Evolutionary conservation across 2,888 invertebrate species (phyloP).

Genomic region (Anorthoa munda): DNA sequence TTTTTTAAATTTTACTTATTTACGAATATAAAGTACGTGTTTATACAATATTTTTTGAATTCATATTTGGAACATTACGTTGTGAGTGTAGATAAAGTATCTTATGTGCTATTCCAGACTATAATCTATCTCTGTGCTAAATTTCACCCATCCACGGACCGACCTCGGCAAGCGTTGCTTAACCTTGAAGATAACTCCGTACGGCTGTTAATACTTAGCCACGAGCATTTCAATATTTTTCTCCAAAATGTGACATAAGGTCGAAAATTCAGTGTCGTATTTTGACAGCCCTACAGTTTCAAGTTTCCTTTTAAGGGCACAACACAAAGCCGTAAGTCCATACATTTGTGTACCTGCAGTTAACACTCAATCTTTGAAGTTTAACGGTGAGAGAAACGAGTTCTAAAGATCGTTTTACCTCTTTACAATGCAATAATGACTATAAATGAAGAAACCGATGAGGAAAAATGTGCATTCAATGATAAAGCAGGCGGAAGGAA

Average conservation of each 20-base stretch:
- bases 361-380: constrained; percentile 15
- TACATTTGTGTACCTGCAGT: constrained; percentile 13
- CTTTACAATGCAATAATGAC: not conserved
- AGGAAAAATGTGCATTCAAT: constrained; percentile 44
- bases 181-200: too few relatives aligned
- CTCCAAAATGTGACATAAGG: not conserved
- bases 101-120: too few relatives aligned
- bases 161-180: too few relatives aligned
- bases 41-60: too few relatives aligned
- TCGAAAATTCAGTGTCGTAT: not conserved
- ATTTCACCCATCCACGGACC: too few relatives aligned
- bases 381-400: constrained; percentile 42
- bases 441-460: constrained; percentile 24
- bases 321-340: not conserved
- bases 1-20: too few relatives aligned
- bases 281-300: constrained; percentile 16
- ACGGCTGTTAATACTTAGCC: too few relatives aligned
- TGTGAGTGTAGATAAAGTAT: too few relatives aligned
- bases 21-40: too few relatives aligned
- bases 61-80: too few relatives aligned
- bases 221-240: too few relatives aligned
- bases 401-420: constrained; percentile 4
- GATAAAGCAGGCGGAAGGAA: not conserved
- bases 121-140: too few relatives aligned
- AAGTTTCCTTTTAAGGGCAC: constrained; percentile 15